Evolutionary conservation across 1,140 invertebrate species (phyloP), one percentile per base, ranked within the genome.

Genomic region (Chrysomallon squamiferum): DNA sequence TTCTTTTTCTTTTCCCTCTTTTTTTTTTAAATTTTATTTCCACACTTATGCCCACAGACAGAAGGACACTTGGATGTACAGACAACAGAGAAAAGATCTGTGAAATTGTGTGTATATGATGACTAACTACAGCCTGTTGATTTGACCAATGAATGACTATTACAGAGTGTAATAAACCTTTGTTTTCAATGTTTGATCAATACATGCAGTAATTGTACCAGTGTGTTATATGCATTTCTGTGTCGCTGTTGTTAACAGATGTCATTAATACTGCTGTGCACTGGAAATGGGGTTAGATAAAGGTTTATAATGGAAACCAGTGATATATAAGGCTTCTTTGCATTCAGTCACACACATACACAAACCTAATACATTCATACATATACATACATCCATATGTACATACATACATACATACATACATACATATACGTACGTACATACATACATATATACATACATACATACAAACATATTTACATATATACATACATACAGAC

Each of bases 401-500:
- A n/a, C n/a, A 58, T 6, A 29, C 27, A 58, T 9, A 58, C 18
- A 58, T 29, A 29, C 11, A 25, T 13, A 25, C 30, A 58, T 9
- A 58, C 6, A 29, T 18, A 29, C 33, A 30, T 13, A 54, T 58
- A 68, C 30, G 35, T 29, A 59, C 11, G 6, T 1, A 62, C 1
- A 62, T 13, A 62, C n/a, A 56, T 43, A 62, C 47, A 62, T n/a
- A 54, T 15, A 62, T 1, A 52, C 1, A 62, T 1, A 54, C n/a
- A 47, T 3, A 54, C n/a, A 62, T 2, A 56, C 47, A 58, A 9
- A 62, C 1, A 56, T 13, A 62, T 13, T 30, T 6, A 56, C 13
- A 56, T 18, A 54, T 11, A 62, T 5, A 57, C 6, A 57, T 11
- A 57, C 20, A 57, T 9, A 62, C n/a, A 62, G 7, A 47, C 13